phyloP scores from a whole-genome alignment of 2,888 invertebrate genomes.

The Capitulum mitella region DNA sequence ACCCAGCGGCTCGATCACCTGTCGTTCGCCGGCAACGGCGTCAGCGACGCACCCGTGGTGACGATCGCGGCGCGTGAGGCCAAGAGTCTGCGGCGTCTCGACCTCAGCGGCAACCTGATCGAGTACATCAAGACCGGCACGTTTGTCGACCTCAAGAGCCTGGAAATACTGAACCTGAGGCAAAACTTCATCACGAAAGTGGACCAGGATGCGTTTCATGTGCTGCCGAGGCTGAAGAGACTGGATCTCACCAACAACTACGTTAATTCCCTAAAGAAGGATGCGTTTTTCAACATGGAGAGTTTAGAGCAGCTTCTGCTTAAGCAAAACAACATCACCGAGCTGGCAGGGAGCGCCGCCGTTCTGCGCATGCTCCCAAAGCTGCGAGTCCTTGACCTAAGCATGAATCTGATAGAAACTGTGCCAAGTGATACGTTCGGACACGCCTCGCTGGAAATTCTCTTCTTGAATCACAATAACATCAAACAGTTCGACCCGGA shows the following conservation, averaged over 20 bases:
- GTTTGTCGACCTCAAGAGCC: slow-evolving; percentile 33
- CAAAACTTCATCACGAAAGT: slow-evolving; percentile 61
- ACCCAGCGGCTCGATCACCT: slow-evolving; percentile 55
- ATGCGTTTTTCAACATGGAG: slow-evolving; percentile 21
- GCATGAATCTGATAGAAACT: slow-evolving; percentile 34
- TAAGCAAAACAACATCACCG: slow-evolving; percentile 34
- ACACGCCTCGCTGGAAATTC: slow-evolving; percentile 32
- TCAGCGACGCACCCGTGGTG: slow-evolving; percentile 44
- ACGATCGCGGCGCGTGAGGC: slow-evolving; percentile 34
- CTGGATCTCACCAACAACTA: slow-evolving; percentile 68
- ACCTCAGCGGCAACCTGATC: slow-evolving; percentile 66
- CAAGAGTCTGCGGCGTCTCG: slow-evolving; percentile 61
- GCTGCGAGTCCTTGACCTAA: slow-evolving; percentile 35
- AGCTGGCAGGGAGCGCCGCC: slow-evolving; percentile 28
- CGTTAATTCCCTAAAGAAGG: slow-evolving; percentile 54
- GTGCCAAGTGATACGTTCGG: slow-evolving; percentile 31
- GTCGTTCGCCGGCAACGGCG: slow-evolving; percentile 64
- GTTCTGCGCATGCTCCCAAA: slow-evolving; percentile 30
- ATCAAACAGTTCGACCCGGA: slow-evolving; percentile 33
- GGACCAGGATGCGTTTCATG: slow-evolving; percentile 64
- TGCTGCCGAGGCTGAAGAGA: slow-evolving; percentile 60
- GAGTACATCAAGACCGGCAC: slow-evolving; percentile 38
- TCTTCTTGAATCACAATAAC: slow-evolving; percentile 36
- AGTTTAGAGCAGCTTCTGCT: slow-evolving; percentile 34
- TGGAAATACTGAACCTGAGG: slow-evolving; percentile 59